Evolutionary conservation across 2,888 invertebrate genomes (phyloP).

Genomic region (Agrotis puta): DNA sequence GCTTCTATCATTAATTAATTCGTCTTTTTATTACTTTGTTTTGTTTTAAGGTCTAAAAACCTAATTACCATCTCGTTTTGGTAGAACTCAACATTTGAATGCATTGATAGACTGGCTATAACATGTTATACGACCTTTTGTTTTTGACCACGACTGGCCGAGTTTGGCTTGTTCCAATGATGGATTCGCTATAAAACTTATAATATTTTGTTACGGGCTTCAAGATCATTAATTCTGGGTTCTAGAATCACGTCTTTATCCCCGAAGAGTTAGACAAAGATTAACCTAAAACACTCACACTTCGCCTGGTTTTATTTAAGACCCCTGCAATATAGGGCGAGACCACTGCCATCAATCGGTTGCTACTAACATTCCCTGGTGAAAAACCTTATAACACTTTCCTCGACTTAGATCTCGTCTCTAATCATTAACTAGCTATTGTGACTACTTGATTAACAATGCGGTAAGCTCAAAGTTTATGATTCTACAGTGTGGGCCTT

Average conservation of each 20-base stretch:
- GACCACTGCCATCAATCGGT: neutral
- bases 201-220: neutral
- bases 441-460: neutral
- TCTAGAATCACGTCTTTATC: neutral
- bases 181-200: slow-evolving; percentile 1
- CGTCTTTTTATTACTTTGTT: neutral
- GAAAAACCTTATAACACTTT: neutral
- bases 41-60: neutral
- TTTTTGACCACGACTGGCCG: neutral
- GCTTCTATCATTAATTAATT: neutral
- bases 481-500: too few relatives aligned
- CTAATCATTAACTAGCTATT: neutral
- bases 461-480: neutral
- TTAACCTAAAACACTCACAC: neutral
- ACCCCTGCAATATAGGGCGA: neutral
- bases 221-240: too few relatives aligned
- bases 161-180: neutral
- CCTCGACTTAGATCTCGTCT: neutral
- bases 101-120: neutral
- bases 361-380: too few relatives aligned
- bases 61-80: neutral
- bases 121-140: neutral
- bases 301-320: neutral
- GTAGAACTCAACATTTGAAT: slow-evolving; percentile 9
- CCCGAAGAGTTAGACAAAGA: too few relatives aligned